A percentile compares a stretch with the other conserved stretches of the same genome.
Evolutionary conservation across 2,888 invertebrate species (phyloP).

Genomic region (Fragum whitleyi): DNA sequence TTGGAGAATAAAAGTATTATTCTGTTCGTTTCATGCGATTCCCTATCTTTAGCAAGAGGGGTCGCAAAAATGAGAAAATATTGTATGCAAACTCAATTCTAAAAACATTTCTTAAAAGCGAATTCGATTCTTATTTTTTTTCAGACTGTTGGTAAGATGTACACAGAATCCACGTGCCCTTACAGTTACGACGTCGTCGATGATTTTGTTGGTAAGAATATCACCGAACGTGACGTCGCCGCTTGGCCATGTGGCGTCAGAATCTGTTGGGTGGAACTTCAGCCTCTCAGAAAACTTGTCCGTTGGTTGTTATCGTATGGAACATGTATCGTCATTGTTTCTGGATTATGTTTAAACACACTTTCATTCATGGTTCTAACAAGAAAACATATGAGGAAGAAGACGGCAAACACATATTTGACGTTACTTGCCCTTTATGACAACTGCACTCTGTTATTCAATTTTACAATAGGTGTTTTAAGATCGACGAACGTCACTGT

Average conservation of each 20-base stretch:
- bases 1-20: too few species aligned
- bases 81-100: too few species aligned
- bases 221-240: conserved; percentile 48
- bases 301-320: conserved; percentile 65
- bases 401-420: conserved; percentile 63
- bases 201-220: conserved; percentile 48
- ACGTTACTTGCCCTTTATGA: conserved; percentile 65
- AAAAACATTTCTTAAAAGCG: too few species aligned
- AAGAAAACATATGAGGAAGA: conserved; percentile 61
- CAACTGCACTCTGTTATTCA: conserved; percentile 60
- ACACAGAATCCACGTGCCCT: conserved; percentile 33
- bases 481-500: conserved; percentile 56
- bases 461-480: conserved; percentile 70
- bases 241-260: conserved; percentile 70
- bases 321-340: conserved; percentile 53
- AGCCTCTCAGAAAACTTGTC: conserved; percentile 61
- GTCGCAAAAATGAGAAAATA: too few species aligned
- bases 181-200: conserved; percentile 57
- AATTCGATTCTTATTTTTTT: too few species aligned
- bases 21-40: too few species aligned
- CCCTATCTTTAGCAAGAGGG: too few species aligned
- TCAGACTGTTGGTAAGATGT: background rate
- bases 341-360: conserved; percentile 61
- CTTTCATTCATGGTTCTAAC: conserved; percentile 60
- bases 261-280: conserved; percentile 55